These are phyloP conservation scores for Eriosoma lanigerum DNA, from an alignment of 1,140 invertebrate genomes.

Conservation along the genomic window DNA sequence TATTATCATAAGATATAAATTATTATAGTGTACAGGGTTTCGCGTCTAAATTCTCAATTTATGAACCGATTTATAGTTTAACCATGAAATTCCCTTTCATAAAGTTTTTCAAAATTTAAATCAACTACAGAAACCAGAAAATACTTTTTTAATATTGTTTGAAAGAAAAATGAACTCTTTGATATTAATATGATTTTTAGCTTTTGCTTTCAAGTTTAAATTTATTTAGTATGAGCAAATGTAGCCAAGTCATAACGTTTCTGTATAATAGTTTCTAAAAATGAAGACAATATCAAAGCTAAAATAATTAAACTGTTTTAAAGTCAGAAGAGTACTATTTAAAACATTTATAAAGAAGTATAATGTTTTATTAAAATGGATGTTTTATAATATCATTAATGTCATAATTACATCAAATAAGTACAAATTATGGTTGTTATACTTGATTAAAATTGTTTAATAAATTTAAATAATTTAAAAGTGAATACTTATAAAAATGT, in stretches of 20 bases:
- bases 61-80: not conserved
- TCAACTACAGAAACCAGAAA: not conserved
- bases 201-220: not conserved
- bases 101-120: not conserved
- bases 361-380: too few relatives aligned
- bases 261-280: not conserved
- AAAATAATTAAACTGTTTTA: too few relatives aligned
- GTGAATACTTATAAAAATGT: too few relatives aligned
- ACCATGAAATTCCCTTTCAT: not conserved
- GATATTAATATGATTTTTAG: not conserved
- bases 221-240: not conserved
- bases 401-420: too few relatives aligned
- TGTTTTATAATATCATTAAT: too few relatives aligned
- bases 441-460: too few relatives aligned
- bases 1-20: too few relatives aligned
- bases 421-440: too few relatives aligned
- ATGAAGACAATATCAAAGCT: too few relatives aligned
- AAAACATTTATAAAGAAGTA: too few relatives aligned
- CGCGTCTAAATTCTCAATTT: not conserved
- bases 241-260: not conserved
- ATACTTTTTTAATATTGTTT: not conserved
- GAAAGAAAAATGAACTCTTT: not conserved
- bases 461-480: too few relatives aligned
- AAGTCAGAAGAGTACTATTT: too few relatives aligned
- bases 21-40: not conserved